These are phyloP conservation scores for Oncopeltus fasciatus DNA, from an alignment of 1,140 invertebrate genomes.

Conservation along the genomic window DNA sequence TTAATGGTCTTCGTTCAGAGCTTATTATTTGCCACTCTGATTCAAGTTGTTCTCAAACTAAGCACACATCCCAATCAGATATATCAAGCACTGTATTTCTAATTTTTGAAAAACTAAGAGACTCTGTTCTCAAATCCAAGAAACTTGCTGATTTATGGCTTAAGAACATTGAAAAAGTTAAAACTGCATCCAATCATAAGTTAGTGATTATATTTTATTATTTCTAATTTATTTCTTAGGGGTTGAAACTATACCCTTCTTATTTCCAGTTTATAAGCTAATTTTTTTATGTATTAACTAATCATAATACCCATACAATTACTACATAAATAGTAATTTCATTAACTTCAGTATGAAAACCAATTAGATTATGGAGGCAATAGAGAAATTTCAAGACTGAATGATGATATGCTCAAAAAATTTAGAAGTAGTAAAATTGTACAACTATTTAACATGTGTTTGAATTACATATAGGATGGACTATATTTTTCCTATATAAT, in stretches of 20 bases:
- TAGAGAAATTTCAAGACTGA: no score
- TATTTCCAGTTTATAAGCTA: neutral
- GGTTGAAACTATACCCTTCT: no score
- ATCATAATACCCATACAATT: no score
- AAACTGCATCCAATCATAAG: constrained; percentile 20
- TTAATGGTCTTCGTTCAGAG: constrained; percentile 16
- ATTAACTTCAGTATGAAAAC: no score
- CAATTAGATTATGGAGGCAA: no score
- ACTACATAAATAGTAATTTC: no score
- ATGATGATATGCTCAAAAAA: no score
- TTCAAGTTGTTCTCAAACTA: neutral
- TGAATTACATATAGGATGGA: no score
- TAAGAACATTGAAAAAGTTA: constrained; percentile 23
- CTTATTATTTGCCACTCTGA: neutral
- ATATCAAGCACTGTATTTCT: neutral
- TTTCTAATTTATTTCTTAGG: constrained; percentile 6
- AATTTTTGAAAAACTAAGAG: constrained; percentile 18
- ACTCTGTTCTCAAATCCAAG: constrained; percentile 21
- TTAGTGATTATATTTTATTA: constrained; percentile 14
- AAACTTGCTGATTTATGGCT: constrained; percentile 22
- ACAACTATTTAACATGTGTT: no score
- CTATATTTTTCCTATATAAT: no score
- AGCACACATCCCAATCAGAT: neutral
- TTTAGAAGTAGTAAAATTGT: no score
- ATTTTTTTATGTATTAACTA: no score